A percentile compares a stretch with the other conserved stretches of the same genome.
Conservation (phyloP, 2,888 invertebrate genomes). For the Pterobdella sp. region DNA sequence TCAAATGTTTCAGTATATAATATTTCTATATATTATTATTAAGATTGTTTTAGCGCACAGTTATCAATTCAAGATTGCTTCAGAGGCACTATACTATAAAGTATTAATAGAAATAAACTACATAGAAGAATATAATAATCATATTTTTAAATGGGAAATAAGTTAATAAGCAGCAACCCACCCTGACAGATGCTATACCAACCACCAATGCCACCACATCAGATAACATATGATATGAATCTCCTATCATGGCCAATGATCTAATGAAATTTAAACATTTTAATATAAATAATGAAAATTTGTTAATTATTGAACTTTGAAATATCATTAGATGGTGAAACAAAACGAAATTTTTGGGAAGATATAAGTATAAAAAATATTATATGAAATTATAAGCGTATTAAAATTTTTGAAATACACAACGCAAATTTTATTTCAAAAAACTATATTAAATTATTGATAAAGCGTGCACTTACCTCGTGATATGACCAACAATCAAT, state of each 20-base stretch:
- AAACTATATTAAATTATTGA: not conserved
- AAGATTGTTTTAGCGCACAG: too few species aligned
- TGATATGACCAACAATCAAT: conserved; percentile 86
- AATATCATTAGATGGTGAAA: not conserved
- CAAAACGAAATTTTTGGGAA: not conserved
- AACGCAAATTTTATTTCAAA: too few species aligned
- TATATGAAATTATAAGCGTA: too few species aligned
- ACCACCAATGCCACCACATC: conserved; percentile 93
- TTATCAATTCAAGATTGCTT: too few species aligned
- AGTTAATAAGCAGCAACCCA: conserved; percentile 57
- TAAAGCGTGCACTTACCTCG: conserved; percentile 53
- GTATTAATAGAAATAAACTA: too few species aligned
- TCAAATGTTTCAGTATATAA: too few species aligned
- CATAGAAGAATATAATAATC: too few species aligned
- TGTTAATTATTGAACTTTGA: not conserved
- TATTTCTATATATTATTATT: too few species aligned
- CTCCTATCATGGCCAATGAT: conserved; percentile 91
- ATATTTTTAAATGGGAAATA: too few species aligned
- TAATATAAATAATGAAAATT: not conserved
- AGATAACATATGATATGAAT: conserved; percentile 96
- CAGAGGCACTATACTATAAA: too few species aligned
- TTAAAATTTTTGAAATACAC: too few species aligned
- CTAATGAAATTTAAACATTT: conserved; percentile 47
- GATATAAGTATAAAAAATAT: not conserved
- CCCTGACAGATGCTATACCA: conserved; percentile 89